Evolutionary conservation across 1,140 invertebrate species (phyloP).

Genomic region (Neodiprion lecontei): DNA sequence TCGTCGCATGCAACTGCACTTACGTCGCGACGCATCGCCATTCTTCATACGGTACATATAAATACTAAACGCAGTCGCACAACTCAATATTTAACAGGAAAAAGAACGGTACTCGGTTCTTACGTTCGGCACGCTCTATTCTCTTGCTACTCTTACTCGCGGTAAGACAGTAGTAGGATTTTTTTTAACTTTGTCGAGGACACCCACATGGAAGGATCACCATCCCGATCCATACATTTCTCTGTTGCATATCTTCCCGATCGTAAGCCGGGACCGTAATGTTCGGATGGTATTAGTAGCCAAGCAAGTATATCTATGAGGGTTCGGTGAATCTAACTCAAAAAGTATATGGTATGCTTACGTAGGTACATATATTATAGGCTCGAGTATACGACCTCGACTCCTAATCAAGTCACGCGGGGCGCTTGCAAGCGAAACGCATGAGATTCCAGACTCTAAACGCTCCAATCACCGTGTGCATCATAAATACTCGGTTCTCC

Average conservation of each 20-base stretch:
- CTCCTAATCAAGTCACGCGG: slow-evolving; percentile 4
- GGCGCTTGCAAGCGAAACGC: neutral
- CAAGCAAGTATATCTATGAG: neutral
- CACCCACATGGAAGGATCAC: too few species aligned
- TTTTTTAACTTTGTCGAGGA: too few species aligned
- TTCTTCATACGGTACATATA: neutral
- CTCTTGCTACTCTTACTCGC: too few species aligned
- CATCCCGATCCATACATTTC: too few species aligned
- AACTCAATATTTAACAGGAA: neutral
- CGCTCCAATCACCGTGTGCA: neutral
- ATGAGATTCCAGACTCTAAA: neutral
- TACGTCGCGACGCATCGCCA: neutral
- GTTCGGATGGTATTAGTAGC: too few species aligned
- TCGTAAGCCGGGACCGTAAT: too few species aligned
- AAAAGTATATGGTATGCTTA: neutral
- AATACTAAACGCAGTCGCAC: neutral
- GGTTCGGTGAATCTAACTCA: neutral
- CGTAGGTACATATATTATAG: neutral
- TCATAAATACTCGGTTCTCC: neutral
- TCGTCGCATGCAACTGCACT: neutral
- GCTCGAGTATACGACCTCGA: neutral
- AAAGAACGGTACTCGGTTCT: too few species aligned
- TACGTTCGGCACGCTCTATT: too few species aligned
- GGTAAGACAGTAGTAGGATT: too few species aligned
- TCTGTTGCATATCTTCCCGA: too few species aligned